Evolutionary conservation across 1,140 invertebrate genomes (phyloP), one percentile per base, ranked within the genome.

Genomic region (Campoletis sonorensis): DNA sequence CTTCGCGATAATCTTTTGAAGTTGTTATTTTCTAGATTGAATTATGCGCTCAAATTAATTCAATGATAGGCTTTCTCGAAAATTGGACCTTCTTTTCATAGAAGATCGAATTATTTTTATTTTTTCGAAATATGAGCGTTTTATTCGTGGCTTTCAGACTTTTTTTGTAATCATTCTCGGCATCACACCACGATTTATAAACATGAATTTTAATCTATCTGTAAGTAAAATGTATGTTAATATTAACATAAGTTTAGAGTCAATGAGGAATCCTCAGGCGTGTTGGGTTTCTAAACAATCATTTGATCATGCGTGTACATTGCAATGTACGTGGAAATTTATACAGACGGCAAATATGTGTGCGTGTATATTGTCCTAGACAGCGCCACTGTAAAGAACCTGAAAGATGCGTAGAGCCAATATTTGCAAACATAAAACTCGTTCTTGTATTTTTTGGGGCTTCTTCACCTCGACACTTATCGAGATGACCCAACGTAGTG

Each of bases 401-500:
- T 54, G 3, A 54, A 21, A 54, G n/a, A 54, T 54, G 4, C 18
- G n/a, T n/a, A 1, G 7, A 54, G 51, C 18, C 51, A 54, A 54
- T 54, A 54, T 54, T 54, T 54, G 51, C n/a, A 18, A 54, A 54
- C n/a, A n/a, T 54, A 54, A 18, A 54, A 54, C 51, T 54, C 40
- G 40, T 45, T 45, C 8, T 4, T 45, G 11, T 45, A 5, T 8
- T 11, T 5, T 45, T 10, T 11, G 40, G 51, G 51, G 1, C 16
- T n/a, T 18, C 4, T 18, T n/a, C 51, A 21, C 51, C 18, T 54
- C 51, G n/a, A 54, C 51, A 21, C n/a, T 54, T 54, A 54, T 18
- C 51, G 51, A 1, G 18, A n/a, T 54, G 51, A 54, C 18, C 51
- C 3, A 54, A n/a, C 51, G 16, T 54, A 21, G 51, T 54, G 51